phyloP scores from a whole-genome alignment of 2,888 invertebrate species.

The Ischnus inquisitorius region DNA sequence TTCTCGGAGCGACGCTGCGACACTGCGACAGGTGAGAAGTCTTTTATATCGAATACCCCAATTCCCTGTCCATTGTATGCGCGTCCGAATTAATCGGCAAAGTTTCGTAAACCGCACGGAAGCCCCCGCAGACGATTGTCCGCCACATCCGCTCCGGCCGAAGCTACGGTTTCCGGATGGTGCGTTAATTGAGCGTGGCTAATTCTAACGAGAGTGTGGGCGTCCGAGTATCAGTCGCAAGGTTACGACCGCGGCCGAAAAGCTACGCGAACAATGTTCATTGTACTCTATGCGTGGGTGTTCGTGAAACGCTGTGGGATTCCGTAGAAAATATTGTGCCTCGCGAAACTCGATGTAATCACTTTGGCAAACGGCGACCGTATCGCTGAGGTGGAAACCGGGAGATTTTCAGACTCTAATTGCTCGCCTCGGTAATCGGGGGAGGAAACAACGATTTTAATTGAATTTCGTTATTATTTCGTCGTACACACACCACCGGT shows the following conservation, averaged over 20 bases:
- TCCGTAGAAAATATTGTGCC: not conserved
- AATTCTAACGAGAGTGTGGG: constrained; percentile 57
- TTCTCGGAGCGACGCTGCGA: not conserved
- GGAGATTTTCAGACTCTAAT: not conserved
- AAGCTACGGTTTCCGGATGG: not conserved
- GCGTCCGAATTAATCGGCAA: constrained; percentile 21
- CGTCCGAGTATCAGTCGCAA: constrained; percentile 37
- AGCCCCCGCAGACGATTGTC: constrained; percentile 23
- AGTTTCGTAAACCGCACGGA: constrained; percentile 21
- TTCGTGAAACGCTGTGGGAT: not conserved
- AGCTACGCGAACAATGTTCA: constrained; percentile 13
- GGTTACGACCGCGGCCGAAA: constrained; percentile 16
- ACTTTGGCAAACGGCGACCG: not conserved
- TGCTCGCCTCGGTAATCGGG: not conserved
- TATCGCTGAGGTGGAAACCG: not conserved
- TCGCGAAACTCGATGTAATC: not conserved
- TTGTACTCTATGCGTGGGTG: not conserved
- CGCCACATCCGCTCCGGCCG: not conserved
- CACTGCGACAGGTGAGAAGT: not conserved
- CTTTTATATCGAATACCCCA: not conserved
- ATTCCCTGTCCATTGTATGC: not conserved
- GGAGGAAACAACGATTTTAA: not conserved
- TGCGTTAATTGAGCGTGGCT: constrained; percentile 50
- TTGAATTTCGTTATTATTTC: constrained; percentile 1
- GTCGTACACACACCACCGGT: not conserved